Evolutionary conservation across 1,140 invertebrate genomes (phyloP).

Genomic region (Drosophila guanche): DNA sequence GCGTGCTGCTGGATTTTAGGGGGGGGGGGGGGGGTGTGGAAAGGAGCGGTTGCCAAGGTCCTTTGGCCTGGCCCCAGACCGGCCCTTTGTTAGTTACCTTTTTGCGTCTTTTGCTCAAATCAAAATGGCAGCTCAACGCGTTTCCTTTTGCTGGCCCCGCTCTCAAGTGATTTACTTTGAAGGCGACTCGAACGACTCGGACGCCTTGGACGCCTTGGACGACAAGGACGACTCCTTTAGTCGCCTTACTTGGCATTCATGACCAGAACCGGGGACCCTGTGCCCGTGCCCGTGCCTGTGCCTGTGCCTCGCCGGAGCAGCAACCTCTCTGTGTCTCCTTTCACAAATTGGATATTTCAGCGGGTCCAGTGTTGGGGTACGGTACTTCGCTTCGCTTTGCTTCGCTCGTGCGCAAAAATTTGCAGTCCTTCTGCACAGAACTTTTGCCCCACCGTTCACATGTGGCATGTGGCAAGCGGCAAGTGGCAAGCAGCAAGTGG

Average conservation of each 20-base stretch:
- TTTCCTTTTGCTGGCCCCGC: conserved; percentile 36
- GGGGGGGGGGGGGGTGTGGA: too few relatives aligned
- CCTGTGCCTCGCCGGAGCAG: not conserved
- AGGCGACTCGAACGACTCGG: conserved; percentile 52
- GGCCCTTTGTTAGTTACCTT: conserved; percentile 78
- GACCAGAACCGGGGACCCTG: conserved; percentile 39
- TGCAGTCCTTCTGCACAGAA: conserved; percentile 48
- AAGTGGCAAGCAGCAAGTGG: conserved; percentile 50
- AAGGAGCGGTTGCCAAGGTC: conserved; percentile 28
- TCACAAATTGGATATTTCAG: conserved; percentile 71
- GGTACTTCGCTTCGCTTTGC: conserved; percentile 47
- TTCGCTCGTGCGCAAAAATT: conserved; percentile 78
- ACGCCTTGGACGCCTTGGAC: conserved; percentile 53
- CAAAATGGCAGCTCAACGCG: conserved; percentile 72
- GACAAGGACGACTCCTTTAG: conserved; percentile 72
- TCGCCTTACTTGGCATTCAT: conserved; percentile 76
- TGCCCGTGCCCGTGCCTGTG: not conserved
- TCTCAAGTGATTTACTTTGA: conserved; percentile 78
- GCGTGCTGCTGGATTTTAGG: conserved; percentile 1
- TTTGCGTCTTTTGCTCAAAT: conserved; percentile 75
- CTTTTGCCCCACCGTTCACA: conserved; percentile 2
- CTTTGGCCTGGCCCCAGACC: conserved; percentile 23
- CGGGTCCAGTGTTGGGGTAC: conserved; percentile 22
- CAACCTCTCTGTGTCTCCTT: conserved; percentile 18
- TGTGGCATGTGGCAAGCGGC: conserved; percentile 49